phyloP scores from a whole-genome alignment of 53 echinoderm and acorn worm genomes.

The Paracentrotus lividus region DNA sequence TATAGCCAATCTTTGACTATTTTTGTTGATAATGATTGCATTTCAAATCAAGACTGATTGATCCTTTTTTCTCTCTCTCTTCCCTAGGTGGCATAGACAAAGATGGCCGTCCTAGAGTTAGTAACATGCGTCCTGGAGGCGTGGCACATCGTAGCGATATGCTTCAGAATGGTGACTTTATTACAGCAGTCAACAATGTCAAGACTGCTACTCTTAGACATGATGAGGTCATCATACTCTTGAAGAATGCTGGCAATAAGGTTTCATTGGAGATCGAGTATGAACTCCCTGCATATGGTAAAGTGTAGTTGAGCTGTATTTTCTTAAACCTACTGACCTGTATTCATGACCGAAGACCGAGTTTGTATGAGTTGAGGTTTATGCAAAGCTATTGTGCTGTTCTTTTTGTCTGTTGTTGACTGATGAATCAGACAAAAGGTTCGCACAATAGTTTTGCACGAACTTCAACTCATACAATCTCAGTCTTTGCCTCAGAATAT shows the following conservation, averaged over 20 bases:
- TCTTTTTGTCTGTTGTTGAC: too few species aligned
- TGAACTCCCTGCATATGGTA: conserved; percentile 83
- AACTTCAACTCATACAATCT: too few species aligned
- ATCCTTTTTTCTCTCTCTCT: background rate
- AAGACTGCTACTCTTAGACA: conserved; percentile 89
- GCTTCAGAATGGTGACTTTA: conserved; percentile 84
- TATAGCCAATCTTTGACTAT: background rate
- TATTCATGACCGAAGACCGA: too few species aligned
- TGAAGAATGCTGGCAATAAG: conserved; percentile 91
- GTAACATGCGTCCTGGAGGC: conserved; percentile 96
- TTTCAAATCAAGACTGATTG: background rate
- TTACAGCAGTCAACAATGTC: conserved; percentile 88
- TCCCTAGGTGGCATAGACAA: conserved; percentile 93
- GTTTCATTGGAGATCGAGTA: conserved; percentile 93
- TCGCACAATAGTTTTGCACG: too few species aligned
- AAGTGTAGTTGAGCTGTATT: background rate
- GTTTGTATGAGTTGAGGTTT: too few species aligned
- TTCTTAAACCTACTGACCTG: background rate
- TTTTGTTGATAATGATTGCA: background rate
- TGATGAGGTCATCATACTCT: conserved; percentile 94
- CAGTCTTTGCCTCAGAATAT: too few species aligned
- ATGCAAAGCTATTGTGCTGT: too few species aligned
- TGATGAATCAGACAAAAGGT: too few species aligned
- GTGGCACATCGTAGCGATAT: conserved; percentile 96
- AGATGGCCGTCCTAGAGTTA: conserved; percentile 91